Base-by-base conservation (phyloP, 2,888 invertebrate species). In the Meganola albula region DNA sequence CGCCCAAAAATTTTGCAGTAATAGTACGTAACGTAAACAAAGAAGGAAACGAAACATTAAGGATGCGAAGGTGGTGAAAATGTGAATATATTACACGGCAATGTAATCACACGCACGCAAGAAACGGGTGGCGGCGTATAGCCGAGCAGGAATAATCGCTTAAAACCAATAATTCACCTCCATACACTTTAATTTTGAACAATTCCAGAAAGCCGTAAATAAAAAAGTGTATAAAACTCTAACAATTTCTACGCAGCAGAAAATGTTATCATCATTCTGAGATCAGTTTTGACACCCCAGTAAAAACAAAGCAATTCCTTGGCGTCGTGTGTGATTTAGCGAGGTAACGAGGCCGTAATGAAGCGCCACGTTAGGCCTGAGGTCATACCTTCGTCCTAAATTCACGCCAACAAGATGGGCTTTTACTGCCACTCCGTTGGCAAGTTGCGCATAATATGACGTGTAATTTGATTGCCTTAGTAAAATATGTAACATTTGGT, bases 61-160 rank as follows among this genome's bases (percentile, higher is more conserved):
- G 67, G 72, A 82, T 77, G 74, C 70, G 65, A 74, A 80, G 74
- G 78, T 78, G 80, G 77, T 77, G 78, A 79, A 80, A 83, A 83
- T 79, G 71, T 76, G 76, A 83, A 83, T 85, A 80, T 76, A 84
- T 84, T 82, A 80, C 70, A 69, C 67, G 63, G 74, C 66, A 72
- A 71, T 67, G 71, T 77, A 83, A 82, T 83, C 79, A 80, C 71
- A 79, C 77, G 77, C 83, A 85, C 83, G 84, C 84, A 71, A 79
- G 70, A 66, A 69, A 62, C 67, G 66, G 61, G 69, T 60, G 62
- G 61, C 62, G 63, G 61, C 41, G 50, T 48, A 67, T 61, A 65
- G 62, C 64, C 56, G 63, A 61, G 62, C 51, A 65, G 61, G 60
- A 71, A 71, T 72, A 73, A 68, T 72, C 73, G 72, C 63, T 60